Base-by-base conservation (phyloP, 2,113 vertebrate species). In the Stercorarius parasiticus region DNA sequence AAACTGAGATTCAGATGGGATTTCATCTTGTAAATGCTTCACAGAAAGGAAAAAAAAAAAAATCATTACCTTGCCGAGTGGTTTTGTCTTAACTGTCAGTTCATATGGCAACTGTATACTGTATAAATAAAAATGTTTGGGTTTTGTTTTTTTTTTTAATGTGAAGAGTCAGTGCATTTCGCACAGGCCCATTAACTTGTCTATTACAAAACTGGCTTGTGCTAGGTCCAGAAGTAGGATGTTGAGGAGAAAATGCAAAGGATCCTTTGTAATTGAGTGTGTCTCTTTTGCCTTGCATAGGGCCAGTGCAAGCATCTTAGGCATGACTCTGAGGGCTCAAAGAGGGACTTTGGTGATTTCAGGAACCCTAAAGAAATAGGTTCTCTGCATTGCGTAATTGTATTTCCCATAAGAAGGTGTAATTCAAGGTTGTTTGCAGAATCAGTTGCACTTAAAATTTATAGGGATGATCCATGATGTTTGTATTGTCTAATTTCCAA, bases 161-260 rank as follows among this genome's bases (percentile, higher is more conserved):
- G 4, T 72, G 81, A 94, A 61, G 40, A 88, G 43, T 76, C 21
- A 2, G 29, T 59, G 40, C 27, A 12, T 42, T 94, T 96, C 1
- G 2, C 53, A 70, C 29, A 66, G 82, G 32, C 67, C 42, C 25
- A 76, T 89, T 86, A 87, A 69, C 38, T 86, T 93, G 52, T 67
- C 72, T 92, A 12, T 92, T 94, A 61, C 77, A 91, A 82, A 95
- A 94, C 88, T 91, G 40, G 9, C 66, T 89, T 95, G 36, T 85
- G 73, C 78, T 84, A 40, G 36, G 82, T 52, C 70, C 52, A 72
- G n/a, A 83, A 83, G 43, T 72, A 92, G 59, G 61, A 79, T 22
- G 59, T 52, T 84, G 59, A 80, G 34, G 27, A 76, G 61, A 95
- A 96, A 93, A 96, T 82, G 32, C 38, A 67, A 86, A 71, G 19